Percentiles rank a stretch among this genome's conserved stretches.
phyloP scores from a whole-genome alignment of 2,113 vertebrate genomes.

The Uria lomvia region DNA sequence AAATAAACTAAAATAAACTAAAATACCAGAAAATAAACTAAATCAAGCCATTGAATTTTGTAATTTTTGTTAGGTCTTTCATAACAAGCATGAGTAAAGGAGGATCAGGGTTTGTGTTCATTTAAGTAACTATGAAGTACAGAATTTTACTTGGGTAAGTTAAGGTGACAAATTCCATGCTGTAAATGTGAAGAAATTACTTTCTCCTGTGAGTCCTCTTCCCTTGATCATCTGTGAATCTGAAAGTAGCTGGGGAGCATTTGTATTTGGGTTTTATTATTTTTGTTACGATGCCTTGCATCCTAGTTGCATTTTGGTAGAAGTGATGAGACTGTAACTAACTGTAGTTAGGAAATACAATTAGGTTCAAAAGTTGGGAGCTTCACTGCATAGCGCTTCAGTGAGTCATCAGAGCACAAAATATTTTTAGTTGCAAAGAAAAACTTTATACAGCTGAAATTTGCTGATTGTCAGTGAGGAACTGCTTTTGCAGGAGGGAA shows the following conservation, averaged over 20 bases:
- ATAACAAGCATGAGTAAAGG: not conserved
- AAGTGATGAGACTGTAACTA: not conserved
- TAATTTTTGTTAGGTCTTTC: not conserved
- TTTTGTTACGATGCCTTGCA: not conserved
- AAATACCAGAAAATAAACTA: not conserved
- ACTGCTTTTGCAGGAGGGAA: not conserved
- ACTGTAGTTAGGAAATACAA: not conserved
- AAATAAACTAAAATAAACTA: not conserved
- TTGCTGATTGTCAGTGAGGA: not conserved
- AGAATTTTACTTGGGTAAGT: not conserved
- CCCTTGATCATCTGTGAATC: not conserved
- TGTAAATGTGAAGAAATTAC: not conserved
- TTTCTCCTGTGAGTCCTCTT: not conserved
- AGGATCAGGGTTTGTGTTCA: not conserved
- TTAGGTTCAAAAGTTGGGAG: not conserved
- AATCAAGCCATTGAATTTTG: not conserved
- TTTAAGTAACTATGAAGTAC: not conserved
- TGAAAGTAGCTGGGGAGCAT: not conserved
- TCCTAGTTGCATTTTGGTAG: not conserved
- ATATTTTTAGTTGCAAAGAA: not conserved
- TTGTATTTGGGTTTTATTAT: not conserved
- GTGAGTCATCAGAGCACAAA: not conserved
- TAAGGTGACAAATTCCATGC: not conserved
- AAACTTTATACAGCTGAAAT: not conserved
- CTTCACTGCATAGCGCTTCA: not conserved